phyloP scores from a whole-genome alignment of 1,140 invertebrate species.

The Lycorma delicatula region DNA sequence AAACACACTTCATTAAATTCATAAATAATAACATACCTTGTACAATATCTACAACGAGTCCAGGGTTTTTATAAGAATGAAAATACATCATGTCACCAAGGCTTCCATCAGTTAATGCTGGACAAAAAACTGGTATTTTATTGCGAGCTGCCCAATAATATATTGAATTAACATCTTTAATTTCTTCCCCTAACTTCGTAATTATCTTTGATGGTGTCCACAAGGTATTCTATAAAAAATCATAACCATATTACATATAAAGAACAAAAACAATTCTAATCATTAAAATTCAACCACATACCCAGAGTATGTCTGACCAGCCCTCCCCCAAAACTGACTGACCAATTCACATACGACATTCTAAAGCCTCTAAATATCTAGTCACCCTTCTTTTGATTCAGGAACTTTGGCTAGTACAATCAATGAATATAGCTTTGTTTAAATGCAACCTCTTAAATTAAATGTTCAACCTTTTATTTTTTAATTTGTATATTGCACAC shows the following conservation, averaged over 20 bases:
- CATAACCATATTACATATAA: too few species aligned
- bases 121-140: slow-evolving; percentile 96
- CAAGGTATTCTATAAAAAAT: slow-evolving; percentile 44
- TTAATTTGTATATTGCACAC: too few species aligned
- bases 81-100: slow-evolving; percentile 99
- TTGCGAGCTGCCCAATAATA: slow-evolving; percentile 98
- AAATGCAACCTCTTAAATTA: too few species aligned
- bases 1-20: too few species aligned
- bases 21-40: slow-evolving; percentile 49
- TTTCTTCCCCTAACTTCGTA: slow-evolving; percentile 74
- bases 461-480: too few species aligned
- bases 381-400: too few species aligned
- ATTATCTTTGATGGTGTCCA: slow-evolving; percentile 96
- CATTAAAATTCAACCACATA: not conserved
- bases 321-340: too few species aligned
- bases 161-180: slow-evolving; percentile 84
- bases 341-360: too few species aligned
- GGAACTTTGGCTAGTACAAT: too few species aligned
- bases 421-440: too few species aligned
- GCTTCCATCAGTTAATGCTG: slow-evolving; percentile 96
- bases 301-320: not conserved
- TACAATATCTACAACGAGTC: slow-evolving; percentile 87
- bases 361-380: too few species aligned
- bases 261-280: not conserved
- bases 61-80: slow-evolving; percentile 88